Evolutionary conservation across 1,140 invertebrate species (phyloP).

Genomic region (Hirudo medicinalis): DNA sequence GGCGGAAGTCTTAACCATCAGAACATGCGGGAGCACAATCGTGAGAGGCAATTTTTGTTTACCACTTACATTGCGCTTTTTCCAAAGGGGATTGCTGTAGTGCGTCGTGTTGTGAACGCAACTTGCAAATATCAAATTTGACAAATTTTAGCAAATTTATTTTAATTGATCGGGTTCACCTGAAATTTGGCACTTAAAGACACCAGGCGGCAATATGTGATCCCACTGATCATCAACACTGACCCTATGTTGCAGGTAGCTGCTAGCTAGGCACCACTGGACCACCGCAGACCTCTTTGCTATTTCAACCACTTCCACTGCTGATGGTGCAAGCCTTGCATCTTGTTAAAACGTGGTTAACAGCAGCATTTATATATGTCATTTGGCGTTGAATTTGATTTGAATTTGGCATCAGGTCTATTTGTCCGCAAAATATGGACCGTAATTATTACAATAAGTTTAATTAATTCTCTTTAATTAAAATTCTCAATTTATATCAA

Average conservation of each 20-base stretch:
- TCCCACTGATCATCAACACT: conserved; percentile 67
- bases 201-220: conserved; percentile 8
- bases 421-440: too few species aligned
- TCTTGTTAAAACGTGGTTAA: conserved; percentile 48
- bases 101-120: too few species aligned
- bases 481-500: neutral
- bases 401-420: too few species aligned
- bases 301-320: conserved; percentile 57
- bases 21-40: too few species aligned
- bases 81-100: too few species aligned
- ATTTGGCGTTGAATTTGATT: too few species aligned
- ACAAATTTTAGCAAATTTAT: too few species aligned
- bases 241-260: conserved; percentile 92
- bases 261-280: conserved; percentile 87
- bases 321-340: conserved; percentile 74
- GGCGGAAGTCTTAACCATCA: too few species aligned
- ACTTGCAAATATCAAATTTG: too few species aligned
- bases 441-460: neutral
- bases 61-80: too few species aligned
- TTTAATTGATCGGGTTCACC: neutral
- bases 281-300: conserved; percentile 89
- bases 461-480: too few species aligned
- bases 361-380: neutral
- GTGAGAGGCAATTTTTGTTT: too few species aligned
- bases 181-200: conserved; percentile 12